These are phyloP conservation scores for Dicentrarchus labrax DNA, from an alignment of 2,113 vertebrate genomes.

Conservation along the genomic window DNA sequence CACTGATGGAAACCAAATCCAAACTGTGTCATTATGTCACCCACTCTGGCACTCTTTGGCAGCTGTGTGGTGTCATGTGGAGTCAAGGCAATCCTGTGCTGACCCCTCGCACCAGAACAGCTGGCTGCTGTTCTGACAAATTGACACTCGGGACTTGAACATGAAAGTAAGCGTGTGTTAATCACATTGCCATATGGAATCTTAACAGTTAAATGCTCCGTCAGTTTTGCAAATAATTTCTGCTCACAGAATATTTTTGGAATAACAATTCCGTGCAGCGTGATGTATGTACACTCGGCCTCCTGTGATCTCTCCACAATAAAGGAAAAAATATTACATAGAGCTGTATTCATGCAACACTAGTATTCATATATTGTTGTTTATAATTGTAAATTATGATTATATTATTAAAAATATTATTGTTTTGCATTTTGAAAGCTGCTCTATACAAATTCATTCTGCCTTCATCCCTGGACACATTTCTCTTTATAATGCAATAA, in stretches of 20 bases:
- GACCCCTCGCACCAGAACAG: constrained; percentile 57
- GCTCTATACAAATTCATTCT: background rate
- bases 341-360: no score
- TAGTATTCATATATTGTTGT: no score
- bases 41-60: constrained; percentile 15
- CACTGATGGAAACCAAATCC: constrained; percentile 22
- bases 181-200: constrained; percentile 50
- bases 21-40: constrained; percentile 6
- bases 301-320: no score
- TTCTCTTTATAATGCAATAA: background rate
- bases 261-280: background rate
- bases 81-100: constrained; percentile 37
- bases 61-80: constrained; percentile 59
- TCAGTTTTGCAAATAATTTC: background rate
- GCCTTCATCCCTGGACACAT: background rate
- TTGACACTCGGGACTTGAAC: constrained; percentile 40
- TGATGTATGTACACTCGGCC: background rate
- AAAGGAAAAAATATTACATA: no score
- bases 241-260: background rate
- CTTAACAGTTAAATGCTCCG: constrained; percentile 4
- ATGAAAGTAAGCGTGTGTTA: constrained; percentile 47
- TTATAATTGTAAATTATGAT: no score
- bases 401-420: no score
- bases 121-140: constrained; percentile 62
- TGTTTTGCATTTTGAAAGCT: background rate